Base-by-base conservation (phyloP, 2,888 invertebrate species). In the Tetropium fuscum region DNA sequence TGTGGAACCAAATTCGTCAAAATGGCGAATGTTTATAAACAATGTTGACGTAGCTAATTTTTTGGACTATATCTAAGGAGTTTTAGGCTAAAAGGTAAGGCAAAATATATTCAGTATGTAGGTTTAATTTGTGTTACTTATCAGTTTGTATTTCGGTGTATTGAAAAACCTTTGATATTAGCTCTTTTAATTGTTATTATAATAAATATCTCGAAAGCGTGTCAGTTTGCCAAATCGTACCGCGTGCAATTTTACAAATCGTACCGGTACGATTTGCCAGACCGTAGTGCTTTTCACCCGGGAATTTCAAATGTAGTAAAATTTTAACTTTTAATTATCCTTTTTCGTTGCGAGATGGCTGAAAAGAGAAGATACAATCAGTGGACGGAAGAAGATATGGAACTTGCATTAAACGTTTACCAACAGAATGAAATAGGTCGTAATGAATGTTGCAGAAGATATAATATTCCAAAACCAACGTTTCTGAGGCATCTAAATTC, bases 381-480 rank as follows among this genome's bases (percentile, higher is more conserved):
- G 41, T 61, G 58, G 43, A 45, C 53, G 34, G 11, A 43, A 51
- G 58, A 61, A 49, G 58, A 60, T 54, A 51, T 60, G 58, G 38
- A 44, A 53, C 34, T 11, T 15, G 58, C 58, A 20, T 38, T 60
- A 56, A 43, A 27, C 25, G 51, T 49, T 10, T 64, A 40, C 48
- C 16, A 58, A 48, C 45, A 60, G 38, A 58, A 58, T 20, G 27
- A 58, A 38, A 44, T 13, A 11, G 53, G 57, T 51, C 51, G 58
- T 16, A 61, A 61, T 18, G 48, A 61, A 53, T 58, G 49, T 36
- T 58, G 57, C 36, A 60, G 44, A 44, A 47, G 44, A 16, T 64
- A 64, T 40, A 49, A 53, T 43, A 54, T 64, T 54, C 59, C 61
- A 25, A 64, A 64, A 55, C 57, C 64, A 34, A 64, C 60, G 19